Evolutionary conservation across 1,140 invertebrate species (phyloP), one percentile per base, ranked within the genome.

Genomic region (Temnothorax curvispinosus): DNA sequence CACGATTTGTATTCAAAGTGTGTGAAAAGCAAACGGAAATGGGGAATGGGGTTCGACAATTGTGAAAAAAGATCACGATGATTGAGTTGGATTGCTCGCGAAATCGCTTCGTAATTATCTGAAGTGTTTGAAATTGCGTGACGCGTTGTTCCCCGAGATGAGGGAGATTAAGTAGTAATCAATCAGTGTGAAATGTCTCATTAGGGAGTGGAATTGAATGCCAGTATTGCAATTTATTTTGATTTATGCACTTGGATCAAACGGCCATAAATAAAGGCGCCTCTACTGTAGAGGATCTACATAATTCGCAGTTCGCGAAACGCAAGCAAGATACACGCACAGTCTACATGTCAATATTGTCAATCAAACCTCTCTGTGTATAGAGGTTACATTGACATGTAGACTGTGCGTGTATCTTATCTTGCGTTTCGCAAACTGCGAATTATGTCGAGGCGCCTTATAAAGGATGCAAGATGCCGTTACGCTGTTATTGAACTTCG

Each of bases 201-300:
- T 41, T 21, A 69, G n/a, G 52, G n/a, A 27, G 13, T 35, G 5
- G 18, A n/a, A 67, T n/a, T 77, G 56, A 64, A 62, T 6, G 7
- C 11, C 32, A 21, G 13, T 54, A 81, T 81, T 8, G 47, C 64
- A 65, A 78, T 78, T 65, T 44, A 41, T 35, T 69, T 81, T 71
- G 77, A 71, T 81, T 81, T 71, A 81, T 81, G 41, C 5, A 32
- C 15, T 47, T 44, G 15, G 35, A 1, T 50, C 35, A 7, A 8
- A 15, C 35, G 35, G 35, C 38, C 13, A 8, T 47, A 18, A 27
- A 44, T 15, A 2, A 44, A 52, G 1, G 15, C 27, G 27, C 27
- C 27, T 27, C 21, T 21, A 21, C 27, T n/a, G n/a, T n/a, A n/a
- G n/a, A n/a, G n/a, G n/a, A n/a, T n/a, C n/a, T 27, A 1, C 27